Conservation (phyloP, 2,888 invertebrate species). For the Octonoba sinensis region DNA sequence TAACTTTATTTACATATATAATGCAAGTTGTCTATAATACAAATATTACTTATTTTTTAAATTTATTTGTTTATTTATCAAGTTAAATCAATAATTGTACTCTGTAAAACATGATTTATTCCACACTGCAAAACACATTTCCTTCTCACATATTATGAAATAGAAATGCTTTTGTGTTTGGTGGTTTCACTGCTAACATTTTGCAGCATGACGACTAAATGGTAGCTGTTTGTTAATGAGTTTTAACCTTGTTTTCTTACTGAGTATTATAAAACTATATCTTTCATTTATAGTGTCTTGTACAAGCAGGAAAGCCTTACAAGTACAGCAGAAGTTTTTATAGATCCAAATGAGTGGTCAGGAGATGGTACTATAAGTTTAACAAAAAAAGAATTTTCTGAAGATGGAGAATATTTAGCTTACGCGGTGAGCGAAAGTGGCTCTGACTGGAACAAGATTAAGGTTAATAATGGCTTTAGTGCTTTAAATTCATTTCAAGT, state of each 20-base stretch:
- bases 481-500: no score
- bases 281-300: slow-evolving; percentile 79
- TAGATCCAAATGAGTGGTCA: slow-evolving; percentile 94
- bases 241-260: not conserved
- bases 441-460: slow-evolving; percentile 95
- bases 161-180: not conserved
- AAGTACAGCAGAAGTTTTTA: slow-evolving; percentile 84
- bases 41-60: no score
- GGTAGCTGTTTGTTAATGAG: not conserved
- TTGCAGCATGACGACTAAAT: not conserved
- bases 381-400: slow-evolving; percentile 83
- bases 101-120: no score
- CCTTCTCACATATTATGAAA: not conserved
- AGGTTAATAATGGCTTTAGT: slow-evolving; percentile 68
- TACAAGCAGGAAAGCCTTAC: slow-evolving; percentile 87
- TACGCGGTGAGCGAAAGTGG: slow-evolving; percentile 93
- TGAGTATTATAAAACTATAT: not conserved
- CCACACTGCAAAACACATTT: not conserved
- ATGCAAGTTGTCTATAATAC: no score
- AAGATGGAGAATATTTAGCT: slow-evolving; percentile 89
- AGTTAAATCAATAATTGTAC: no score
- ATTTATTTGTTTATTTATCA: no score
- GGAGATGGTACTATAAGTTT: slow-evolving; percentile 80
- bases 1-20: no score
- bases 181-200: not conserved